These are phyloP conservation scores for Neodiprion virginianus DNA, from an alignment of 1,140 invertebrate genomes.

Conservation along the genomic window DNA sequence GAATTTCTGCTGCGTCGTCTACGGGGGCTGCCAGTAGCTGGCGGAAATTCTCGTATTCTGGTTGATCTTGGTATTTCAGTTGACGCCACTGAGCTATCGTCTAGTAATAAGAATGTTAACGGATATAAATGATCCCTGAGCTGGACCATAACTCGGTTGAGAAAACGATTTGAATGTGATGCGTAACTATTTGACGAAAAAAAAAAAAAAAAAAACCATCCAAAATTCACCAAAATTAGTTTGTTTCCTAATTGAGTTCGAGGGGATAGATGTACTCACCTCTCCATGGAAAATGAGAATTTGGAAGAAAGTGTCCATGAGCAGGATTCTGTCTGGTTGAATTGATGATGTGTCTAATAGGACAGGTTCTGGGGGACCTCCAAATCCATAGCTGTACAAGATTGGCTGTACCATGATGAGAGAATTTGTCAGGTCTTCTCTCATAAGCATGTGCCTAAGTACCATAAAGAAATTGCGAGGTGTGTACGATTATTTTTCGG, in stretches of 20 bases:
- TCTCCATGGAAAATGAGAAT: conserved; percentile 99
- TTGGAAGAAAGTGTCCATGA: conserved; percentile 99
- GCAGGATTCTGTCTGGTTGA: conserved; percentile 93
- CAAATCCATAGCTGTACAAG: conserved; percentile 97
- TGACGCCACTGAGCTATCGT: conserved; percentile 94
- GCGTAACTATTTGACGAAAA: no score
- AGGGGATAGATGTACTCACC: conserved; percentile 60
- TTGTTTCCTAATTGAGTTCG: not conserved
- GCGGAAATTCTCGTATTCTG: conserved; percentile 97
- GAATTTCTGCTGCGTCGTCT: conserved; percentile 96
- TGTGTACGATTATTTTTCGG: conserved; percentile 4
- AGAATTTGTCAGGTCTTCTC: conserved; percentile 96
- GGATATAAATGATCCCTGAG: not conserved
- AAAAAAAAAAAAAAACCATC: not conserved
- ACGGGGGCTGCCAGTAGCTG: conserved; percentile 95
- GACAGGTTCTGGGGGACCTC: conserved; percentile 96
- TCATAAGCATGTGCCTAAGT: conserved; percentile 92
- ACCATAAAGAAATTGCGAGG: conserved; percentile 28
- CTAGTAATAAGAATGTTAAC: not conserved
- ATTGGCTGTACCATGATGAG: conserved; percentile 99
- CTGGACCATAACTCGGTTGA: not conserved
- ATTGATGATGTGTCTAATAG: conserved; percentile 97
- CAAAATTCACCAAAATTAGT: not conserved
- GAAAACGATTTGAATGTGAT: not conserved
- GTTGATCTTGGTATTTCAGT: conserved; percentile 92